Percentiles rank a stretch among this genome's conserved stretches.
phyloP scores from a whole-genome alignment of 2,888 invertebrate species.

The Yponomeuta cagnagella region DNA sequence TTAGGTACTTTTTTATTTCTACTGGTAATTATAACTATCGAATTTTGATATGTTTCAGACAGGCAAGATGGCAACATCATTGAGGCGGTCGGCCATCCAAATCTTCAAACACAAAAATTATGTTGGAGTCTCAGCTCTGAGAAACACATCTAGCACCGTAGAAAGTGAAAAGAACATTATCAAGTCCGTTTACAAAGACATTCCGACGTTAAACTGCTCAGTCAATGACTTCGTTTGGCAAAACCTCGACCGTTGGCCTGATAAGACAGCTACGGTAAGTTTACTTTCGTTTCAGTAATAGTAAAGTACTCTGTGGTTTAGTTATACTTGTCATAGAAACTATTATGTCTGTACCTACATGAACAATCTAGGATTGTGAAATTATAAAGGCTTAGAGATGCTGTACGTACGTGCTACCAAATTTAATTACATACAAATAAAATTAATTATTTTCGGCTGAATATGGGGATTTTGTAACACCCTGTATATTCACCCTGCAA shows the following conservation, averaged over 20 bases:
- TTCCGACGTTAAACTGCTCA: constrained; percentile 63
- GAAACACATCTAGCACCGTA: not conserved
- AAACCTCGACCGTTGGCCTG: constrained; percentile 79
- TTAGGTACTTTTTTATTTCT: no score
- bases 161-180: constrained; percentile 39
- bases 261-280: constrained; percentile 79
- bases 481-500: no score
- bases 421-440: no score
- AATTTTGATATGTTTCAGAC: not conserved
- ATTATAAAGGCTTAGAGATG: no score
- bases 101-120: not conserved
- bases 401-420: no score
- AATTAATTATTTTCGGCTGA: no score
- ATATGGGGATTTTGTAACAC: no score
- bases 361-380: no score
- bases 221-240: constrained; percentile 79
- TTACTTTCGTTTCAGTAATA: not conserved
- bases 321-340: not conserved
- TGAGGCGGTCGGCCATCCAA: not conserved
- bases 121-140: not conserved
- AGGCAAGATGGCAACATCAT: not conserved
- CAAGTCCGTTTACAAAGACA: constrained; percentile 65
- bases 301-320: not conserved
- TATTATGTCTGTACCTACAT: not conserved
- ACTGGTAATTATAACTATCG: no score